These are phyloP conservation scores for Melieria picta DNA, from an alignment of 2,888 invertebrate species.

Conservation along the genomic window DNA sequence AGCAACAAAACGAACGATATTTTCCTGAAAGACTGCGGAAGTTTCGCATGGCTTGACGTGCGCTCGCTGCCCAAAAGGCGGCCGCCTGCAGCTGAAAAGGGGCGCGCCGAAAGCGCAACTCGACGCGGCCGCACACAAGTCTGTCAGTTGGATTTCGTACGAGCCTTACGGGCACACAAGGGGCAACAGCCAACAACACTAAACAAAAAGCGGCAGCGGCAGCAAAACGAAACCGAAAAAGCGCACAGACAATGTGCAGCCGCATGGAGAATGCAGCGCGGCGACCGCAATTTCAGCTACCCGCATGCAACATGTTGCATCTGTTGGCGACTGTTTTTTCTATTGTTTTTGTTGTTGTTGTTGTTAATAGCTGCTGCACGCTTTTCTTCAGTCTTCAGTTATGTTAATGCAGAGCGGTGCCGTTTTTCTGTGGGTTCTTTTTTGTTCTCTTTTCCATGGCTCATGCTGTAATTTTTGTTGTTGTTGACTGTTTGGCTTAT, in stretches of 20 bases:
- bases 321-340: conserved; percentile 3
- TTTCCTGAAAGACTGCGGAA: conserved; percentile 18
- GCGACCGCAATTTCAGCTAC: neutral
- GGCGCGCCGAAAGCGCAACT: neutral
- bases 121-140: neutral
- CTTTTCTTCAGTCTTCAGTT: too few relatives aligned
- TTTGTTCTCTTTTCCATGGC: too few relatives aligned
- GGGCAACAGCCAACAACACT: neutral
- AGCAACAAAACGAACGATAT: too few relatives aligned
- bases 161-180: conserved; percentile 1
- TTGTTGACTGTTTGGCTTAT: too few relatives aligned
- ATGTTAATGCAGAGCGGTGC: too few relatives aligned
- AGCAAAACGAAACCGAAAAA: conserved; percentile 6
- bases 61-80: neutral
- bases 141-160: too few relatives aligned
- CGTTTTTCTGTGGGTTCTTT: too few relatives aligned
- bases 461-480: too few relatives aligned
- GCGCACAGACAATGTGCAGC: neutral
- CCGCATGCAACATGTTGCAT: conserved; percentile 46
- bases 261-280: neutral
- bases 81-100: neutral
- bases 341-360: conserved; percentile 17
- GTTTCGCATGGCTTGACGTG: conserved; percentile 13
- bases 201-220: neutral
- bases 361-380: conserved; percentile 28